These are phyloP conservation scores for Octomys mimax DNA, from an alignment of 2,797 vertebrate genomes.

Conservation along the genomic window DNA sequence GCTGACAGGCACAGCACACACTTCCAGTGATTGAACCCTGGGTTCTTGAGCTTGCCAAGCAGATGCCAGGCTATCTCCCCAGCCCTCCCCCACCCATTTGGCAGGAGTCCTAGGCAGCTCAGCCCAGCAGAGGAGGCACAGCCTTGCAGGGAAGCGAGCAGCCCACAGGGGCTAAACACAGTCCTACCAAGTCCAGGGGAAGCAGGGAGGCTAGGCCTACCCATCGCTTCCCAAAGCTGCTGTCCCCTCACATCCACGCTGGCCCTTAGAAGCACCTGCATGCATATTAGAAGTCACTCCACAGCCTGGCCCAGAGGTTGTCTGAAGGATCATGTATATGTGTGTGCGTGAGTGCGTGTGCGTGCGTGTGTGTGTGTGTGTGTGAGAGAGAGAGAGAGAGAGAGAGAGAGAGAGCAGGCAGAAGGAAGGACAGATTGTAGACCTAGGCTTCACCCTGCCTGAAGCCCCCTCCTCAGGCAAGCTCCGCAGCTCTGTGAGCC, in stretches of 20 bases:
- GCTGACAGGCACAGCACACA: no score
- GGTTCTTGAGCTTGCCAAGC: no score
- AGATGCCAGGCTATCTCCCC: no score
- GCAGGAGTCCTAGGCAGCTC: not conserved
- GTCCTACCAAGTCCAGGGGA: not conserved
- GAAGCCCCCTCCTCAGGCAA: not conserved
- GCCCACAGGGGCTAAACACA: not conserved
- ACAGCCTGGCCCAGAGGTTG: not conserved
- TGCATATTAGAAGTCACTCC: not conserved
- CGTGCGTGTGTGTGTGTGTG: not conserved
- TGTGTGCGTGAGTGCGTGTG: not conserved
- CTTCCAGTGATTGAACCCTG: no score
- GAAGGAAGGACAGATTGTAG: not conserved
- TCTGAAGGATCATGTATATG: not conserved
- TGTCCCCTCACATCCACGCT: no score
- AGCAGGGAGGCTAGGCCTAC: not conserved
- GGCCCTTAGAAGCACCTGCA: not conserved
- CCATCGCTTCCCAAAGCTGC: fast-evolving
- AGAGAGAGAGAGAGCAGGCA: not conserved
- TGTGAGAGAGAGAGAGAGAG: not conserved
- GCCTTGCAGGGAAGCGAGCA: not conserved
- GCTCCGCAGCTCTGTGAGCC: not conserved
- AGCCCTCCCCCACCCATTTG: not conserved
- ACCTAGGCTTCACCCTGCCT: not conserved
- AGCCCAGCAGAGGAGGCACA: not conserved